Evolutionary conservation across 2,888 invertebrate species (phyloP).

Genomic region (Melieria picta): DNA sequence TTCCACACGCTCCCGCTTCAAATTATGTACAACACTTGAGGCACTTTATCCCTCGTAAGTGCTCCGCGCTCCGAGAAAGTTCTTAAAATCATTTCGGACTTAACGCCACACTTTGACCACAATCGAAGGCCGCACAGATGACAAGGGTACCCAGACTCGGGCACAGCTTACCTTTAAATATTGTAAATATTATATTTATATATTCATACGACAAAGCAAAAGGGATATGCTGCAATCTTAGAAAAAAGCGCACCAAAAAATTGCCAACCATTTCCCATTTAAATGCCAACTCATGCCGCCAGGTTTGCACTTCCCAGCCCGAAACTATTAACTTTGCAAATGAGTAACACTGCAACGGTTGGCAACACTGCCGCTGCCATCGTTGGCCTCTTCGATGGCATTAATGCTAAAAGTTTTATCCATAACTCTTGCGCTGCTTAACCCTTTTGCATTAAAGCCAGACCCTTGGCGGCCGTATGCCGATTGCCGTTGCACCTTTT

Average conservation of each 20-base stretch:
- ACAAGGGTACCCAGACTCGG: too few relatives aligned
- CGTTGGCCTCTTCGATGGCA: background rate
- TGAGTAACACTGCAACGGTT: constrained; percentile 3
- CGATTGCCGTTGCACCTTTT: constrained; percentile 23
- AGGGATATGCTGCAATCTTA: background rate
- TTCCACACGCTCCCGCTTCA: too few relatives aligned
- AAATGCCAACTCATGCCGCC: too few relatives aligned
- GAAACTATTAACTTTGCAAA: constrained; percentile 14
- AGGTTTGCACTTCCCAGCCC: background rate
- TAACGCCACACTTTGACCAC: too few relatives aligned
- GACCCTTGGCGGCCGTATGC: constrained; percentile 10
- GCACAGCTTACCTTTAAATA: too few relatives aligned
- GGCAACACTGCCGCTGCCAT: background rate
- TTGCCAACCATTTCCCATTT: too few relatives aligned
- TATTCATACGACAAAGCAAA: background rate
- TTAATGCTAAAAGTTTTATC: too few relatives aligned
- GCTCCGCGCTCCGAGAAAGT: too few relatives aligned
- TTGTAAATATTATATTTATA: background rate
- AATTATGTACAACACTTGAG: too few relatives aligned
- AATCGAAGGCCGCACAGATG: too few relatives aligned
- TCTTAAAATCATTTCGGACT: too few relatives aligned
- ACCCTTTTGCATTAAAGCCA: constrained; percentile 13
- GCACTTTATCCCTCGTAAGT: too few relatives aligned
- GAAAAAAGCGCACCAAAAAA: background rate
- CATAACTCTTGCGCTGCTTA: constrained; percentile 11